These are phyloP conservation scores for Crotalus horridus DNA, from an alignment of 2,113 vertebrate species.

Conservation along the genomic window DNA sequence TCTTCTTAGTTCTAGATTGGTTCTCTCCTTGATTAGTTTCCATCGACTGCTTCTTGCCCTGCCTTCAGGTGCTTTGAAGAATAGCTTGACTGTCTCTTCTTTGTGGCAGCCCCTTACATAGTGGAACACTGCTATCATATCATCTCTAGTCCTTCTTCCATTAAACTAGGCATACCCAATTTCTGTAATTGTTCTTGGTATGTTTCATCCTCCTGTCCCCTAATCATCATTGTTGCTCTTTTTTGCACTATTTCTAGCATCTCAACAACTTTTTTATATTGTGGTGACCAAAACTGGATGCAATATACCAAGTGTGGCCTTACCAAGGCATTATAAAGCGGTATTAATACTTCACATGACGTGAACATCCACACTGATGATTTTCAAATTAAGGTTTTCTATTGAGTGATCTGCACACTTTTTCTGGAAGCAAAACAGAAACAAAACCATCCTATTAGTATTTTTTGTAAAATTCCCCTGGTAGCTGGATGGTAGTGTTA, in stretches of 20 bases:
- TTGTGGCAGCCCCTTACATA: not conserved
- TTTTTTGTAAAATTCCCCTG: not conserved
- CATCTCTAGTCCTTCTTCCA: not conserved
- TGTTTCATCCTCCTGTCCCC: not conserved
- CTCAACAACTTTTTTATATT: not conserved
- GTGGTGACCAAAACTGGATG: not conserved
- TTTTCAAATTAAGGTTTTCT: conserved; percentile 38
- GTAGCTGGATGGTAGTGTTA: not conserved
- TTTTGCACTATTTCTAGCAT: not conserved
- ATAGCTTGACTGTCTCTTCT: not conserved
- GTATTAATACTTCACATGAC: not conserved
- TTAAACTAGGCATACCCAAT: not conserved
- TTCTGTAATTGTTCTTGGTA: not conserved
- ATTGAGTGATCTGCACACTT: not conserved
- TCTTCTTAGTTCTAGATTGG: not conserved
- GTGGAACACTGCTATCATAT: not conserved
- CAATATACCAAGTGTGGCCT: not conserved
- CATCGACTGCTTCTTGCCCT: not conserved
- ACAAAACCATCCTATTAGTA: not conserved
- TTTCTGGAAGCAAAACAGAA: conserved; percentile 10
- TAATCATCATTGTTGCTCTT: not conserved
- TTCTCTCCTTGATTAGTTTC: not conserved
- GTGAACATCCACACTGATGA: fast-evolving
- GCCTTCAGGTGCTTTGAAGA: not conserved
- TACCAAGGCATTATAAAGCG: not conserved